Percentiles rank a stretch among this genome's conserved stretches.
These are phyloP conservation scores for Pheosia gnoma DNA, from an alignment of 2,888 invertebrate species.

Conservation along the genomic window DNA sequence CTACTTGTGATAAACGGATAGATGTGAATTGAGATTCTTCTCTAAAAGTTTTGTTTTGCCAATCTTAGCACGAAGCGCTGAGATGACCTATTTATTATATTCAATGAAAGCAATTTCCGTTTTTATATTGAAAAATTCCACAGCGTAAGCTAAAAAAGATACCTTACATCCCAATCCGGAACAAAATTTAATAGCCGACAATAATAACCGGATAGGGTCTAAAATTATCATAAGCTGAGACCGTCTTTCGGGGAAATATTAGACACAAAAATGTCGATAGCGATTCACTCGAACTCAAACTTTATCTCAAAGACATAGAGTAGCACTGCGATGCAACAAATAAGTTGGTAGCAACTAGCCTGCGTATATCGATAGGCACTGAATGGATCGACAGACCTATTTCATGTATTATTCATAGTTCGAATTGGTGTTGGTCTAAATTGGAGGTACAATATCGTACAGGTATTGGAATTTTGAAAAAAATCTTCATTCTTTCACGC, in stretches of 20 bases:
- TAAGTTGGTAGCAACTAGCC: constrained; percentile 33
- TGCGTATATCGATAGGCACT: constrained; percentile 52
- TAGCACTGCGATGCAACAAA: constrained; percentile 17
- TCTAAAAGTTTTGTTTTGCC: neutral
- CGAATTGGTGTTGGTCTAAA: constrained; percentile 75
- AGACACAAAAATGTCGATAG: constrained; percentile 8
- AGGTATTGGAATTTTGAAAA: constrained; percentile 59
- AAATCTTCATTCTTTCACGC: constrained; percentile 34
- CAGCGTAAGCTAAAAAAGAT: constrained; percentile 31
- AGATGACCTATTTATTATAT: neutral
- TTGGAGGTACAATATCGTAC: constrained; percentile 69
- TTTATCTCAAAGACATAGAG: constrained; percentile 28
- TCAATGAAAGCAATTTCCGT: constrained; percentile 26
- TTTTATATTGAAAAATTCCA: constrained; percentile 36
- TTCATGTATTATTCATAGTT: constrained; percentile 71
- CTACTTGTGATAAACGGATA: too few relatives aligned
- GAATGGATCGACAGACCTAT: constrained; percentile 52
- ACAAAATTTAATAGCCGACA: constrained; percentile 56
- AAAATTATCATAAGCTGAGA: constrained; percentile 62
- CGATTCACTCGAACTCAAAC: constrained; percentile 10
- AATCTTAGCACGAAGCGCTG: neutral
- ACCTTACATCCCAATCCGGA: constrained; percentile 53
- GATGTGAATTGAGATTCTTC: too few relatives aligned
- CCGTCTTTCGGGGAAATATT: constrained; percentile 50
- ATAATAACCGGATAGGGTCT: constrained; percentile 61